Base-by-base conservation (phyloP, 2,797 vertebrate genomes). In the Pangasius macronema region DNA sequence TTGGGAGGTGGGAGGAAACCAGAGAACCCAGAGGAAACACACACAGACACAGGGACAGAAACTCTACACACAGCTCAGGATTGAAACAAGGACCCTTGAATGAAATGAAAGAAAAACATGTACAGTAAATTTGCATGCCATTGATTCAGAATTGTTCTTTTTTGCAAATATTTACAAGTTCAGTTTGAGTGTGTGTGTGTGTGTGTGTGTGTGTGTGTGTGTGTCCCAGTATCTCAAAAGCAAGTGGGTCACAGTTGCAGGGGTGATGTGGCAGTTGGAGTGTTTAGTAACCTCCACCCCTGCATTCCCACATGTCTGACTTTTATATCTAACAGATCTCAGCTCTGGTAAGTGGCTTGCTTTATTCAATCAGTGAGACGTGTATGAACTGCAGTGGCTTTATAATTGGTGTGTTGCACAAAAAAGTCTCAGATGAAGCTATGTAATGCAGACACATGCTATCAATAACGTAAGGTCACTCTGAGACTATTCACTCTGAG, bases 161-260 rank as follows among this genome's bases (percentile, higher is more conserved):
- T 30, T 13, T 67, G 13, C 5, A 16, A 14, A 33, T 16, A 33
- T 30, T 30, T 18, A 39, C 7, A 39, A 8, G 33, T 70, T 18
- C 18, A 20, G 22, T 75, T 11, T 83, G 49, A n/a, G 42, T 14
- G 27, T 13, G 39, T 49, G 13, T 75, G 42, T 68, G 49, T 39
- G 57, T 27, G 36, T 77, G 18, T 77, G 49, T 65, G n/a, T 42
- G 20, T 9, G 22, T 24, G 11, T 75, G 46, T n/a, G 13, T 53
- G 36, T 42, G 14, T 82, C 9, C 30, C 75, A 85, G 27, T 76
- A 42, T 80, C n/a, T 65, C 27, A 73, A 91, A 85, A 86, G 68
- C 86, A 91, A 86, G 85, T 91, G 88, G 82, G 88, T 91, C 88
- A 90, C 61, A 20, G 65, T 87, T 82, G 53, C 59, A 84, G 57